These are phyloP conservation scores for Lithodes maja DNA, from an alignment of 2,888 invertebrate species.

Conservation along the genomic window DNA sequence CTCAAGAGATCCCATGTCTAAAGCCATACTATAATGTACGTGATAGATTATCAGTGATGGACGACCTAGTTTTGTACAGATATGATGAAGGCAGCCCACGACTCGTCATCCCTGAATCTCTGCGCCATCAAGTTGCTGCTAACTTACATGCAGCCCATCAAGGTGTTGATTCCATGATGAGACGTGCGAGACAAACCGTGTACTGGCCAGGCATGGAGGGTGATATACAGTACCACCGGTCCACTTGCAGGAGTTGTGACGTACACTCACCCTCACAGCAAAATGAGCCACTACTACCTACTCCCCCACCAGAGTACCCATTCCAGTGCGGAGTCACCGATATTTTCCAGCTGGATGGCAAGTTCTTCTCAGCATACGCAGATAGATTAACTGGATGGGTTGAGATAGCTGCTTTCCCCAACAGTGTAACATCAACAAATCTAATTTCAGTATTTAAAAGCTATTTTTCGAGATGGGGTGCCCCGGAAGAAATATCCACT, in stretches of 20 bases:
- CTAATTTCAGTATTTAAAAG: no score
- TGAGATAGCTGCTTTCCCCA: neutral
- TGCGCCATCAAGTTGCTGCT: neutral
- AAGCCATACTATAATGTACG: neutral
- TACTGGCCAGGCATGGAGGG: constrained; percentile 22
- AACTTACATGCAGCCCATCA: constrained; percentile 26
- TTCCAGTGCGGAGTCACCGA: no score
- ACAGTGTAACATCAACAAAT: no score
- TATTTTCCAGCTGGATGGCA: no score
- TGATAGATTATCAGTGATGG: neutral
- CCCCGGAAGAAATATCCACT: neutral
- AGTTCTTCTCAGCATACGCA: no score
- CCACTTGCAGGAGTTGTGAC: neutral
- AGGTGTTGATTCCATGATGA: neutral
- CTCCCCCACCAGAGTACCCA: no score
- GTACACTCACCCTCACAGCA: no score
- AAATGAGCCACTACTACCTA: no score
- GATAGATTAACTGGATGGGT: no score
- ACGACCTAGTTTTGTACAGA: neutral
- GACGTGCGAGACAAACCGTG: neutral
- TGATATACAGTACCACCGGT: constrained; percentile 24
- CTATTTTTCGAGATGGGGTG: no score
- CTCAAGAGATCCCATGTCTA: constrained; percentile 5
- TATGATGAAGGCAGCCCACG: neutral
- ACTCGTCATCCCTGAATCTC: constrained; percentile 1